Percentiles rank a stretch among this genome's conserved stretches.
Conservation (phyloP, 2,888 invertebrate species). For the Caprella mutica region DNA sequence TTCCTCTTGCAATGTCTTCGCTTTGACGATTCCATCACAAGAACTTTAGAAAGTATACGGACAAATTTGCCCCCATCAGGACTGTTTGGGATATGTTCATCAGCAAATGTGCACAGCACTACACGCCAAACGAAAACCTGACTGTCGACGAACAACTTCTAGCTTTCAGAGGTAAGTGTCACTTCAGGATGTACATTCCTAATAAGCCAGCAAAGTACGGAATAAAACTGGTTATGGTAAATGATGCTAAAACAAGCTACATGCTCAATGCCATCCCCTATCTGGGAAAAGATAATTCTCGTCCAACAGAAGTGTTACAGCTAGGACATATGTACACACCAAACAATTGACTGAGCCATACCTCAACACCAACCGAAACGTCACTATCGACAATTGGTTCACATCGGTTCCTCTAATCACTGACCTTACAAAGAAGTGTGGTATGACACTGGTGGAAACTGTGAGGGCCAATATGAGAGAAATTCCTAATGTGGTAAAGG, state of each 20-base stretch:
- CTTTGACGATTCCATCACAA: constrained; percentile 11
- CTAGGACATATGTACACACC: not conserved
- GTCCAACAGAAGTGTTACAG: not conserved
- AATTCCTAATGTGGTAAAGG: not conserved
- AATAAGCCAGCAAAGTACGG: constrained; percentile 39
- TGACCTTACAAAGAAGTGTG: constrained; percentile 7
- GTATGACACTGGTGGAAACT: constrained; percentile 3
- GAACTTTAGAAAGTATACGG: not conserved
- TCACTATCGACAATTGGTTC: constrained; percentile 6
- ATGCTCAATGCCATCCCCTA: constrained; percentile 39
- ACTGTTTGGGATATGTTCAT: constrained; percentile 28
- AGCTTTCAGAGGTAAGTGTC: constrained; percentile 36
- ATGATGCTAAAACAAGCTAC: constrained; percentile 38
- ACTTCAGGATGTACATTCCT: constrained; percentile 36
- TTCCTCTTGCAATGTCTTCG: constrained; percentile 9
- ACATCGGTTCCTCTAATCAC: not conserved
- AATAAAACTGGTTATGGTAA: constrained; percentile 38
- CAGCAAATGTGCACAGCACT: constrained; percentile 31
- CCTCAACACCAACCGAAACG: constrained; percentile 3
- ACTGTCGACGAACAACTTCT: constrained; percentile 38
- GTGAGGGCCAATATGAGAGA: not conserved
- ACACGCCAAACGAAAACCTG: constrained; percentile 29
- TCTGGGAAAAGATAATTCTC: constrained; percentile 35
- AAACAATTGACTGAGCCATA: constrained; percentile 9
- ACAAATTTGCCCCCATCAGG: constrained; percentile 16